Evolutionary conservation across 2,888 invertebrate species (phyloP).

Genomic region (Oligia strigilis): DNA sequence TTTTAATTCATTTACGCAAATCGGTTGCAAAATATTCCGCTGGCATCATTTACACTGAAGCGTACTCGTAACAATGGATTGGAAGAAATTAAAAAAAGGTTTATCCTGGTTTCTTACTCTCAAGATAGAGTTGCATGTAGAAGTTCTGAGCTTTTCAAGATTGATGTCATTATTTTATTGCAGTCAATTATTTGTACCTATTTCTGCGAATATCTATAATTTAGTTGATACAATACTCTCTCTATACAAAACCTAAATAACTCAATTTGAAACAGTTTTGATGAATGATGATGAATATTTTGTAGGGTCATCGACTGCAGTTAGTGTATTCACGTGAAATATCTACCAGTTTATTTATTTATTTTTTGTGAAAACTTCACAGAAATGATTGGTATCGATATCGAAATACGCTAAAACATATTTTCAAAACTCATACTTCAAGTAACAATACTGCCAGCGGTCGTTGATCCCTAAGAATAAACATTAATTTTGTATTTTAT

Average conservation of each 20-base stretch:
- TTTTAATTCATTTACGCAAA: constrained; percentile 64
- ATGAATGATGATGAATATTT: too few species aligned
- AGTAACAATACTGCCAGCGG: too few species aligned
- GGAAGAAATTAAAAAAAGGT: not conserved
- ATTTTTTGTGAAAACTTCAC: too few species aligned
- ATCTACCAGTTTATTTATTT: too few species aligned
- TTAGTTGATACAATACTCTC: not conserved
- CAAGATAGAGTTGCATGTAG: not conserved
- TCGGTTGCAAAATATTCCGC: constrained; percentile 64
- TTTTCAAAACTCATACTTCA: too few species aligned
- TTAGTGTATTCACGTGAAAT: too few species aligned
- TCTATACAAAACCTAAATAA: not conserved
- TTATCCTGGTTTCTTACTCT: not conserved
- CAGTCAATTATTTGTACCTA: not conserved
- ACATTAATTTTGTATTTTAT: too few species aligned
- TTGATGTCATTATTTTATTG: not conserved
- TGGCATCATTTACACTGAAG: constrained; percentile 58
- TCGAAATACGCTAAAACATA: too few species aligned
- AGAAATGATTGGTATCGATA: too few species aligned
- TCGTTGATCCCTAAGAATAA: too few species aligned
- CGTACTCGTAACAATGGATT: constrained; percentile 27
- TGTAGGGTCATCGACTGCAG: too few species aligned
- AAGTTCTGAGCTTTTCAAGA: not conserved
- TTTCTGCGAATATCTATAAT: not conserved
- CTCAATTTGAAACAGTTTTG: not conserved